These are phyloP conservation scores for Sphenopsis melanotis DNA, from an alignment of 2,797 vertebrate species.

Conservation along the genomic window DNA sequence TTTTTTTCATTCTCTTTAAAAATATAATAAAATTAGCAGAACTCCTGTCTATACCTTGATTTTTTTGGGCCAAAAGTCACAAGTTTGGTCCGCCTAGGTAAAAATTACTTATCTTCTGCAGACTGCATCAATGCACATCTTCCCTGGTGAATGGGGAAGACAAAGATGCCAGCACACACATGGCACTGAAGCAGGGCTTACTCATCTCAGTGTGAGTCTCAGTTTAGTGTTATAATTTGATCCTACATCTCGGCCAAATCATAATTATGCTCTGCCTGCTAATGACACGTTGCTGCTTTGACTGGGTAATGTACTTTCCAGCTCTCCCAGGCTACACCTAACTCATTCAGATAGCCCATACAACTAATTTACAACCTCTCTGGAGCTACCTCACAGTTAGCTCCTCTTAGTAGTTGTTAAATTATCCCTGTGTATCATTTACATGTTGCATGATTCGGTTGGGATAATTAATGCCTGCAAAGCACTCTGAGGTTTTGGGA, in stretches of 20 bases:
- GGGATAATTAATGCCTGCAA: constrained; percentile 16
- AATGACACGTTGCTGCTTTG: neutral
- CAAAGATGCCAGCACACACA: neutral
- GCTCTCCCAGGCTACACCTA: neutral
- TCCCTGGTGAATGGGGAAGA: neutral
- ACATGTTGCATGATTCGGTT: neutral
- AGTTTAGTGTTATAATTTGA: neutral
- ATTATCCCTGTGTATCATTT: neutral
- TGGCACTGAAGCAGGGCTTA: neutral
- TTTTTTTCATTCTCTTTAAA: neutral
- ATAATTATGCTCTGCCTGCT: neutral
- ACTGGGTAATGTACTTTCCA: neutral
- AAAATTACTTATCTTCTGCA: neutral
- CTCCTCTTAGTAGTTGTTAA: constrained; percentile 9
- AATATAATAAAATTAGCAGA: neutral
- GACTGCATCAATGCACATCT: neutral
- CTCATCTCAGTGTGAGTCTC: neutral
- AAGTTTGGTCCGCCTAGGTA: neutral
- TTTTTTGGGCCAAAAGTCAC: neutral
- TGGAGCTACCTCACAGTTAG: neutral
- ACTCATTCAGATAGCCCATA: neutral
- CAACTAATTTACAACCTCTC: neutral
- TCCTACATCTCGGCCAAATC: neutral
- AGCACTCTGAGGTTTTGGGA: neutral
- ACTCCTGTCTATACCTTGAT: neutral